Evolutionary conservation across 2,113 vertebrate genomes (phyloP).

Genomic region (Motacilla alba): DNA sequence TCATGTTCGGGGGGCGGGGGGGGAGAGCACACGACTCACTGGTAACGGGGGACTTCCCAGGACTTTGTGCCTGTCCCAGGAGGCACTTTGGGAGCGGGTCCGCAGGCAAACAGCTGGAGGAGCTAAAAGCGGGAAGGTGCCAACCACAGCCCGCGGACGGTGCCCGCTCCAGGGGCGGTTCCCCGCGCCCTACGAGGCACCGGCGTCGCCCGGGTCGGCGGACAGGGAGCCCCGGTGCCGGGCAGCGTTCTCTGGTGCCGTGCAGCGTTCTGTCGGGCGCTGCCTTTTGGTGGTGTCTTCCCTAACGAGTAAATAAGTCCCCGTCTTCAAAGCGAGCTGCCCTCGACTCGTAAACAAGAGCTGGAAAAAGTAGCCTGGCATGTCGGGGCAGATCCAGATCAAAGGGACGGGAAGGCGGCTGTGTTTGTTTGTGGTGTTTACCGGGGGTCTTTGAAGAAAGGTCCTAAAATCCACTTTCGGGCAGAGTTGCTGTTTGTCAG

Average conservation of each 20-base stretch:
- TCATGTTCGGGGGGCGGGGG: conserved; percentile 39
- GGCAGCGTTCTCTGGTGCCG: background rate
- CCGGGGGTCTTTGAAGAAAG: conserved; percentile 44
- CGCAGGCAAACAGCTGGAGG: conserved; percentile 81
- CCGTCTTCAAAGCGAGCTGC: conserved; percentile 26
- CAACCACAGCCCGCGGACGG: conserved; percentile 36
- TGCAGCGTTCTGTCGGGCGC: background rate
- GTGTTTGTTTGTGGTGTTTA: conserved; percentile 50
- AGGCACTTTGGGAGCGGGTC: conserved; percentile 77
- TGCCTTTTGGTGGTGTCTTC: background rate
- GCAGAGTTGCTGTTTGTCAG: conserved; percentile 55
- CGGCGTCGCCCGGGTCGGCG: background rate
- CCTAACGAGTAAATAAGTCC: background rate
- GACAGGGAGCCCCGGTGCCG: background rate
- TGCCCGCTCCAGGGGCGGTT: background rate
- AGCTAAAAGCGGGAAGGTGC: conserved; percentile 81
- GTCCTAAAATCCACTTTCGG: conserved; percentile 13
- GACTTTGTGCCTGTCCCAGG: conserved; percentile 75
- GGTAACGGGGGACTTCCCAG: conserved; percentile 75
- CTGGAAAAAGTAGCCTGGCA: conserved; percentile 36
- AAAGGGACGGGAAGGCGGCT: conserved; percentile 31
- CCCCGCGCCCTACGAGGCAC: background rate
- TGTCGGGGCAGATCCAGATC: conserved; percentile 53
- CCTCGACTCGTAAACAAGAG: conserved; percentile 53
- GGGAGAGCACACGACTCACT: background rate